These are phyloP conservation scores for Acropora tenuis DNA, from an alignment of 64 coral and sea anemone genomes.

Conservation along the genomic window DNA sequence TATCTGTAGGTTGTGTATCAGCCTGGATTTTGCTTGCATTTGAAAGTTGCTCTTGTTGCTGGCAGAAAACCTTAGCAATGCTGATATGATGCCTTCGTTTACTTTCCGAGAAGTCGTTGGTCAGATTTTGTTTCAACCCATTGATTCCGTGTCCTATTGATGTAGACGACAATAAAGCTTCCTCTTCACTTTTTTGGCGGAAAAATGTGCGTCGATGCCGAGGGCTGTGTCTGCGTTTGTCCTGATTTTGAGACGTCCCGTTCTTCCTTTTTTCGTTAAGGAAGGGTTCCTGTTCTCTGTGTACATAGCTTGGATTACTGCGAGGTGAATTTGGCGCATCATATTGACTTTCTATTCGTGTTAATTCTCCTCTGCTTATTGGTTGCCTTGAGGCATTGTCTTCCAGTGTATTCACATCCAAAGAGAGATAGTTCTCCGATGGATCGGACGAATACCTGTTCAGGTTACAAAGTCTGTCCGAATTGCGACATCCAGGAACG, in stretches of 20 bases:
- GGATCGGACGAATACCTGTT: conserved; percentile 21
- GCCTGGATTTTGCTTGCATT: not conserved
- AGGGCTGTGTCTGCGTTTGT: not conserved
- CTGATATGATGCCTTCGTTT: not conserved
- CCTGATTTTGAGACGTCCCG: not conserved
- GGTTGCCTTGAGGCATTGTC: not conserved
- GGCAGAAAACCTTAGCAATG: not conserved
- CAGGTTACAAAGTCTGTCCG: not conserved
- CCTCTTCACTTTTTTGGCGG: conserved; percentile 39
- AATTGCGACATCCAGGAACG: not conserved
- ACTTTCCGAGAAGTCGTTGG: not conserved
- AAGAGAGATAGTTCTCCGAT: conserved; percentile 37
- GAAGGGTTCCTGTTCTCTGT: not conserved
- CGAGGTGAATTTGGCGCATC: not conserved
- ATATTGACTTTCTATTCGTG: not conserved
- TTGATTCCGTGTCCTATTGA: not conserved
- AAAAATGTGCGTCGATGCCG: conserved; percentile 19
- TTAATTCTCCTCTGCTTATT: conserved; percentile 2
- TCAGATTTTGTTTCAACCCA: not conserved
- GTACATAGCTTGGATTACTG: not conserved
- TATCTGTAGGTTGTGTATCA: not conserved
- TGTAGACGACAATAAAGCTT: conserved; percentile 5
- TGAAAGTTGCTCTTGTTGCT: not conserved
- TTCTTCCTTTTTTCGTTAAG: not conserved
- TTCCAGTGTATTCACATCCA: conserved; percentile 16